Conservation (phyloP, 2,888 invertebrate species). For the Drosophila helvetica region DNA sequence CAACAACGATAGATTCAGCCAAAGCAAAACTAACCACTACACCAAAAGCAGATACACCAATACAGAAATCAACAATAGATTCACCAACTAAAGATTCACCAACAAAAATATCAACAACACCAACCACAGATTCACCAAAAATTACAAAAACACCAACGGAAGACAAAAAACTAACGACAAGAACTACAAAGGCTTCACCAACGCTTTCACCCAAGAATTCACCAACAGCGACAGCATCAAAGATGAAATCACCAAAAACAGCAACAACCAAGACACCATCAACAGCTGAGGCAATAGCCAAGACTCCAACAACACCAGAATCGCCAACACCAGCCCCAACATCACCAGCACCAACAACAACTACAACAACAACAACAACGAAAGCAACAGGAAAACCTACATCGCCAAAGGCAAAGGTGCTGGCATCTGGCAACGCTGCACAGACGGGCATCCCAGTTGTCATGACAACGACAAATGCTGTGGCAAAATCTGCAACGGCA, state of each 20-base stretch:
- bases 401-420: slow-evolving; percentile 28
- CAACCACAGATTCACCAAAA: background rate
- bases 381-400: slow-evolving; percentile 18
- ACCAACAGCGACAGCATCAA: background rate
- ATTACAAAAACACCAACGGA: background rate
- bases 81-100: no score
- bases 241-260: background rate
- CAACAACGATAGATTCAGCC: background rate
- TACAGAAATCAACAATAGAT: background rate
- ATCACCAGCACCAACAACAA: slow-evolving; percentile 14
- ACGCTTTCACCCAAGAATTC: slow-evolving; percentile 14
- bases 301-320: slow-evolving; percentile 14
- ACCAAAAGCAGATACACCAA: background rate
- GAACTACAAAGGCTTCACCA: slow-evolving; percentile 37
- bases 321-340: background rate
- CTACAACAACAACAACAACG: slow-evolving; percentile 11
- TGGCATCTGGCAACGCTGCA: slow-evolving; percentile 16
- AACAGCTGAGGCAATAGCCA: slow-evolving; percentile 6
- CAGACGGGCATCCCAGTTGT: slow-evolving; percentile 17
- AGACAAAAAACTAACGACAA: slow-evolving; percentile 12
- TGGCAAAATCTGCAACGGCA: slow-evolving; percentile 15
- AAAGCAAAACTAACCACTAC: slow-evolving; percentile 36
- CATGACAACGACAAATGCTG: slow-evolving; percentile 13
- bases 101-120: background rate
- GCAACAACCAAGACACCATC: background rate